phyloP scores from a whole-genome alignment of 2,797 vertebrate genomes.

The Ibycter americanus region DNA sequence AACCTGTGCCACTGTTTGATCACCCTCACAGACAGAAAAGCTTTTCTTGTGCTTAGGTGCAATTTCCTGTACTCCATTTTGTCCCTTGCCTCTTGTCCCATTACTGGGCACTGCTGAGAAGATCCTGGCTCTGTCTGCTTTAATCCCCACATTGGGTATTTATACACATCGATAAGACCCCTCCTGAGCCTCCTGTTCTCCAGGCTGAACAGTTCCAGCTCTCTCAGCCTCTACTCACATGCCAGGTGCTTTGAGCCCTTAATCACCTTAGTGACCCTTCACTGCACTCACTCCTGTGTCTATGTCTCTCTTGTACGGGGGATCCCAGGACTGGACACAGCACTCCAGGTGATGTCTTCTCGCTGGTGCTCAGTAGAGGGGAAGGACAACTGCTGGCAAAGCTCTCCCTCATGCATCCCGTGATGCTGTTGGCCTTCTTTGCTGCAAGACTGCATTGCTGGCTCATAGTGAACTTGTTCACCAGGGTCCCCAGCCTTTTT shows the following conservation, averaged over 20 bases:
- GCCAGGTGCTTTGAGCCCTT: not conserved
- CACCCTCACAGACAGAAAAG: not conserved
- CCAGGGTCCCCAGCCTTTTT: not conserved
- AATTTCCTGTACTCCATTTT: not conserved
- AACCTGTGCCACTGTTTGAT: not conserved
- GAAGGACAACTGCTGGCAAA: not conserved
- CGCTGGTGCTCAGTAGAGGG: not conserved
- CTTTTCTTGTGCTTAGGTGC: not conserved
- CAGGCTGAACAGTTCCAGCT: not conserved
- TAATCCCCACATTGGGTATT: not conserved
- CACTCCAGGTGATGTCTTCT: not conserved
- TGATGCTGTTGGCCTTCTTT: not conserved
- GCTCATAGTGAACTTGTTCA: not conserved
- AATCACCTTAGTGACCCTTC: not conserved
- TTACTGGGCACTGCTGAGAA: not conserved
- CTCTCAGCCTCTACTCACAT: not conserved
- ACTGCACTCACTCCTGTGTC: not conserved
- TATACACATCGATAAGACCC: not conserved
- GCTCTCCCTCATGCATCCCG: not conserved
- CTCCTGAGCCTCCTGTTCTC: not conserved
- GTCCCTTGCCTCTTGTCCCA: not conserved
- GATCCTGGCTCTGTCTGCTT: not conserved
- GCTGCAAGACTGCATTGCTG: not conserved
- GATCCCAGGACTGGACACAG: not conserved
- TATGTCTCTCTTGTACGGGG: not conserved